Evolutionary conservation across 2,888 invertebrate species (phyloP).

Genomic region (Monochamus alternatus): DNA sequence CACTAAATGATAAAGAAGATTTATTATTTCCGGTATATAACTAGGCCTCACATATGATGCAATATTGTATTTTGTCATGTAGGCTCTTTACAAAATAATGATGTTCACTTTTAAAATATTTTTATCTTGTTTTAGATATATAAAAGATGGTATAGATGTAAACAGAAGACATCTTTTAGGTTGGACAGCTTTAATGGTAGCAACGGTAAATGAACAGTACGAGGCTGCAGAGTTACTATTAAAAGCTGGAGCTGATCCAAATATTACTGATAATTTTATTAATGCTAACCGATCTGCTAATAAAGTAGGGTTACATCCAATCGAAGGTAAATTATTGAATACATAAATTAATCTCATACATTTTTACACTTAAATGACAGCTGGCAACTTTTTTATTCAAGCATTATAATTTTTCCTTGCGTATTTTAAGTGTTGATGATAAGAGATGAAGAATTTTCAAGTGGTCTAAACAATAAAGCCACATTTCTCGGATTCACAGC

Average conservation of each 20-base stretch:
- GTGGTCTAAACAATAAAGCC: conserved; percentile 79
- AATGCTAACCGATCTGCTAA: conserved; percentile 80
- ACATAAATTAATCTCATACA: conserved; percentile 25
- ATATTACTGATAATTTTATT: conserved; percentile 83
- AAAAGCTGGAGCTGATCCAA: conserved; percentile 85
- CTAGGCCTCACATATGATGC: too few relatives aligned
- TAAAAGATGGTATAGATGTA: conserved; percentile 73
- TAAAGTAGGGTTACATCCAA: conserved; percentile 79
- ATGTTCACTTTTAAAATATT: too few relatives aligned
- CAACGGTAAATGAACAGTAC: conserved; percentile 83
- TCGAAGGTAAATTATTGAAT: conserved; percentile 75
- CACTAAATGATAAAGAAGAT: too few relatives aligned
- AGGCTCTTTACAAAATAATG: too few relatives aligned
- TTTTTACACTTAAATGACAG: conserved; percentile 64
- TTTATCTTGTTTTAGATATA: conserved; percentile 61
- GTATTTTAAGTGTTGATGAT: conserved; percentile 73
- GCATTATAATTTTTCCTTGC: conserved; percentile 7
- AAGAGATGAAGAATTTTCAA: conserved; percentile 89
- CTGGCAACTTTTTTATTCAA: conserved; percentile 58
- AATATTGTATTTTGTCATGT: too few relatives aligned
- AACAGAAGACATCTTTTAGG: conserved; percentile 85
- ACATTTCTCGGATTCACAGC: conserved; percentile 90
- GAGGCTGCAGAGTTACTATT: conserved; percentile 77
- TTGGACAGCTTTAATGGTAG: conserved; percentile 91
- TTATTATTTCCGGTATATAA: too few relatives aligned